Percentiles rank a stretch among this genome's conserved stretches.
Conservation (phyloP, 2,797 vertebrate species). For the Bovichtus variegatus region DNA sequence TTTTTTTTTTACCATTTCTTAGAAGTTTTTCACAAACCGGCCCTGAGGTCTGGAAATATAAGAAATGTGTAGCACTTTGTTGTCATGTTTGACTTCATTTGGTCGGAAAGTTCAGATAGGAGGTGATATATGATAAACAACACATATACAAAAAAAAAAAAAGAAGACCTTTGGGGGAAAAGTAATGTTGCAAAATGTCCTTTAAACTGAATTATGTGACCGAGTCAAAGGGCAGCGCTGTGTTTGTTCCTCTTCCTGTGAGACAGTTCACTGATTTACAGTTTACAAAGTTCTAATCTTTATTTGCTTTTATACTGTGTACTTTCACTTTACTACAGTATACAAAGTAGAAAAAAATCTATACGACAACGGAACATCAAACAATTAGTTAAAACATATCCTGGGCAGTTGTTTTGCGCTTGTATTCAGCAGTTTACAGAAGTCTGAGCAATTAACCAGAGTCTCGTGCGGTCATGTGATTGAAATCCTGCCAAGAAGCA, state of each 20-base stretch:
- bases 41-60: background rate
- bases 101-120: background rate
- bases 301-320: background rate
- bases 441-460: background rate
- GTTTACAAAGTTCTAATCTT: background rate
- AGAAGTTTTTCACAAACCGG: background rate
- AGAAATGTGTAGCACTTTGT: background rate
- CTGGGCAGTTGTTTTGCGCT: too few species aligned
- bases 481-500: constrained; percentile 26
- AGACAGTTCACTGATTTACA: background rate
- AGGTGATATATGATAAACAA: background rate
- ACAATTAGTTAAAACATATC: background rate
- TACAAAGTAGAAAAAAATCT: too few species aligned
- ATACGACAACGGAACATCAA: background rate
- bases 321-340: background rate
- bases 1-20: background rate
- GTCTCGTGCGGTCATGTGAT: constrained; percentile 72
- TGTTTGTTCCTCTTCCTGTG: background rate
- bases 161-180: too few species aligned
- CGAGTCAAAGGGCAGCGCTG: background rate
- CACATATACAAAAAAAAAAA: background rate
- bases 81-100: background rate
- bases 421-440: background rate
- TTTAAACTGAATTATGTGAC: background rate
- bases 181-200: too few species aligned